A percentile compares a stretch with the other conserved stretches of the same genome.
Evolutionary conservation across 2,888 invertebrate genomes (phyloP).

Genomic region (Cerastoderma edule): DNA sequence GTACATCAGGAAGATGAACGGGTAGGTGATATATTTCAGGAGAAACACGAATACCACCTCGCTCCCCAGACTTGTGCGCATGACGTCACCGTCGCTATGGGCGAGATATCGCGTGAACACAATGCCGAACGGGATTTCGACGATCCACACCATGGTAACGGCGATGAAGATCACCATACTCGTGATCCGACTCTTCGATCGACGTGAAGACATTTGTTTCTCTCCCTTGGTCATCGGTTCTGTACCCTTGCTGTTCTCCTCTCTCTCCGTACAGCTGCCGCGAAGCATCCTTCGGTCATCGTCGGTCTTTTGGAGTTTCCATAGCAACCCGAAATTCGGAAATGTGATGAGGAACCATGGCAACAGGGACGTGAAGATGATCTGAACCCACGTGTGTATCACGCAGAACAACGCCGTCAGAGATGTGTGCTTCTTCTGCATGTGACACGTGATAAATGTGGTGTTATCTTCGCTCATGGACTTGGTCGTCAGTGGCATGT

Average conservation of each 20-base stretch:
- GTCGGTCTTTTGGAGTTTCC: slow-evolving; percentile 44
- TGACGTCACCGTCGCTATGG: slow-evolving; percentile 41
- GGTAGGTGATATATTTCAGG: slow-evolving; percentile 52
- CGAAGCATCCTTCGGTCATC: slow-evolving; percentile 25
- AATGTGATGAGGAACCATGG: slow-evolving; percentile 56
- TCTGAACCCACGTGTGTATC: slow-evolving; percentile 50
- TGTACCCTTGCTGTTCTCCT: neutral
- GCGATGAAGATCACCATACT: slow-evolving; percentile 49
- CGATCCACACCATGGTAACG: slow-evolving; percentile 54
- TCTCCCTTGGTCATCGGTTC: neutral
- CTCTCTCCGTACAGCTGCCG: slow-evolving; percentile 1
- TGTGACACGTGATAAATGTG: slow-evolving; percentile 38
- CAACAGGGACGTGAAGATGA: slow-evolving; percentile 47
- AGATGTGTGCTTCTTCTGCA: slow-evolving; percentile 40
- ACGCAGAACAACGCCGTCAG: slow-evolving; percentile 20
- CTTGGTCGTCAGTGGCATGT: slow-evolving; percentile 27
- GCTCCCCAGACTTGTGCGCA: slow-evolving; percentile 37
- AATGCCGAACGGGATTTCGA: slow-evolving; percentile 55
- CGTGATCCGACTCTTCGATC: slow-evolving; percentile 16
- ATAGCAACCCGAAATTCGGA: slow-evolving; percentile 44
- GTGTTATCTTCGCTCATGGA: slow-evolving; percentile 25
- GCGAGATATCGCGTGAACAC: slow-evolving; percentile 40
- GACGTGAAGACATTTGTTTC: neutral
- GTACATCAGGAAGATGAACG: slow-evolving; percentile 45
- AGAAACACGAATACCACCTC: slow-evolving; percentile 44